These are phyloP conservation scores for Microcaecilia unicolor DNA, from an alignment of 2,797 vertebrate species.

Conservation along the genomic window DNA sequence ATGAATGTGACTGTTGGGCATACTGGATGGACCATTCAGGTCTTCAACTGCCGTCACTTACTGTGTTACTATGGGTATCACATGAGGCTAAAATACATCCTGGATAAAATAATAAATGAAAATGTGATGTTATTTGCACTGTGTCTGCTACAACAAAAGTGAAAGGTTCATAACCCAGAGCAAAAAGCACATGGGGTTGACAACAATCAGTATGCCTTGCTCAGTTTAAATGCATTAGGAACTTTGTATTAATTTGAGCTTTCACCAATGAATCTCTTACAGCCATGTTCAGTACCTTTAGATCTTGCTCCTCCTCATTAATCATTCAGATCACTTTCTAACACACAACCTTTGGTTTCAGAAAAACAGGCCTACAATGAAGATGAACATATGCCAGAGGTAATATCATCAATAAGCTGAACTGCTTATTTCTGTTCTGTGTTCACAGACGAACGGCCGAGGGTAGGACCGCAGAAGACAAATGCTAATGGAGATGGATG, in stretches of 20 bases:
- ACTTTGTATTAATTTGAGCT: background rate
- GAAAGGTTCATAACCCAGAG: conserved; percentile 12
- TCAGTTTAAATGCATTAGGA: conserved; percentile 2
- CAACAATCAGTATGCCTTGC: conserved; percentile 17
- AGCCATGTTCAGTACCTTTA: background rate
- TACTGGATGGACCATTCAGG: no score
- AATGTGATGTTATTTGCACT: conserved; percentile 22
- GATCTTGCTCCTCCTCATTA: conserved; percentile 9
- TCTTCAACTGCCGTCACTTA: no score
- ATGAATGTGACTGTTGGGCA: no score
- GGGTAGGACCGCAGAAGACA: no score
- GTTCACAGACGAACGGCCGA: no score
- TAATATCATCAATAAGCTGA: conserved; percentile 7
- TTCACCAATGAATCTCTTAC: background rate
- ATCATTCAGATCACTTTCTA: conserved; percentile 6
- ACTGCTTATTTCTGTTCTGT: no score
- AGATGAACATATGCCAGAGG: conserved; percentile 25
- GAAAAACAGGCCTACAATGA: conserved; percentile 15
- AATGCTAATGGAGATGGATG: no score
- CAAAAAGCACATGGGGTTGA: conserved; percentile 10
- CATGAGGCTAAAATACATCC: conserved; percentile 49
- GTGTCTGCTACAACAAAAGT: conserved; percentile 22
- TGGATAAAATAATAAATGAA: conserved; percentile 31
- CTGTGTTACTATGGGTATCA: no score
- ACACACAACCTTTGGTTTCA: conserved; percentile 31